These are phyloP conservation scores for Muscicapa striata DNA, from an alignment of 2,797 vertebrate genomes.

Conservation along the genomic window DNA sequence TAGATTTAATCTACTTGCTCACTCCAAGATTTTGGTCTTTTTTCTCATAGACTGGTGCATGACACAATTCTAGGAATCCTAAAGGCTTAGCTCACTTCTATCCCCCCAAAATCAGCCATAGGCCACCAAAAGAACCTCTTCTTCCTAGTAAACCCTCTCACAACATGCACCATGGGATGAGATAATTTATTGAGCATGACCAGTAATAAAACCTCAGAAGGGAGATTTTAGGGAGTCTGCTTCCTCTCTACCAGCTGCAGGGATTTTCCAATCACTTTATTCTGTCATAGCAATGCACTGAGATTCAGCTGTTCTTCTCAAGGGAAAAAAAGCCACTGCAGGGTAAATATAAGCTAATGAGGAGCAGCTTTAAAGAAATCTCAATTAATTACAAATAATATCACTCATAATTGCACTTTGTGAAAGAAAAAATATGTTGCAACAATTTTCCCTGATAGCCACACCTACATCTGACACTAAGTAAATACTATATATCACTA, in stretches of 20 bases:
- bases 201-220: slow-evolving; percentile 33
- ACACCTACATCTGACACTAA: not conserved
- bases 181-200: not conserved
- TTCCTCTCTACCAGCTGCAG: slow-evolving; percentile 15
- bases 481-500: not conserved
- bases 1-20: not conserved
- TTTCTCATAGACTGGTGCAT: not conserved
- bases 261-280: slow-evolving; percentile 19
- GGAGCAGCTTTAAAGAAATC: not conserved
- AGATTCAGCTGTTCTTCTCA: not conserved
- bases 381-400: not conserved
- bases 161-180: not conserved
- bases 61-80: not conserved
- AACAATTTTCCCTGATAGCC: not conserved
- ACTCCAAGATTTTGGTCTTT: not conserved
- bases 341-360: not conserved
- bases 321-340: not conserved
- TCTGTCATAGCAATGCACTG: not conserved
- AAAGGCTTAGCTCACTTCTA: not conserved
- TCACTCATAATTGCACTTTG: not conserved
- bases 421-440: not conserved
- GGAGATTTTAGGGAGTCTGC: slow-evolving; percentile 31
- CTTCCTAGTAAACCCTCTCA: not conserved
- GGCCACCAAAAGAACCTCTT: not conserved
- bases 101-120: not conserved